These are phyloP conservation scores for Littorina saxatilis DNA, from an alignment of 1,140 invertebrate genomes.

Conservation along the genomic window DNA sequence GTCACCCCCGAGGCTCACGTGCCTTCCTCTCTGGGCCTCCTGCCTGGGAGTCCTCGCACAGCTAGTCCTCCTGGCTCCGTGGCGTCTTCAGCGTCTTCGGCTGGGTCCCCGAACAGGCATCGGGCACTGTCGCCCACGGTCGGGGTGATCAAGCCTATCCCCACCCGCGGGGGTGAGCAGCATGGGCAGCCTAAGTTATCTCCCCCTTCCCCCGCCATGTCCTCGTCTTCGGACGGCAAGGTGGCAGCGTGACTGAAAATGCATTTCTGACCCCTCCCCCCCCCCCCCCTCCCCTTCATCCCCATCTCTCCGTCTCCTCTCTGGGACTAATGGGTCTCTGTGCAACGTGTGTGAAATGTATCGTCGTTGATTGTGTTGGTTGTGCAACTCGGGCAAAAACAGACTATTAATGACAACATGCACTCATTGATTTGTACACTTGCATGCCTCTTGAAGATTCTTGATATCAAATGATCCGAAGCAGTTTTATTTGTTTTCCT, in stretches of 20 bases:
- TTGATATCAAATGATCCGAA: too few species aligned
- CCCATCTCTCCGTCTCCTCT: too few species aligned
- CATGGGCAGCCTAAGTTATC: constrained; percentile 19
- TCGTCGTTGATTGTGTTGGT: too few species aligned
- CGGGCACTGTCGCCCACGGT: neutral
- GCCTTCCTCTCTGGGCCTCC: constrained; percentile 25
- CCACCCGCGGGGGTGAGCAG: constrained; percentile 25
- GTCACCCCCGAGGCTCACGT: constrained; percentile 34
- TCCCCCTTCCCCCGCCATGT: constrained; percentile 10
- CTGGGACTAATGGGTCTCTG: too few species aligned
- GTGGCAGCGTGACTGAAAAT: constrained; percentile 7
- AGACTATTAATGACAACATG: too few species aligned
- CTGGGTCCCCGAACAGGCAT: neutral
- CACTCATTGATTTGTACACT: too few species aligned
- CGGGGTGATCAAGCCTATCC: constrained; percentile 38
- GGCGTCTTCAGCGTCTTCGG: neutral
- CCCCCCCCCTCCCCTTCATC: too few species aligned
- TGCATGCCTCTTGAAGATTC: too few species aligned
- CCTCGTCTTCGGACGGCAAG: constrained; percentile 23
- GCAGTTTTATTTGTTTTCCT: too few species aligned
- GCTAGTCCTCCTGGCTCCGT: constrained; percentile 32
- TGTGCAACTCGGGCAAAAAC: too few species aligned
- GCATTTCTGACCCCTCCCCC: too few species aligned
- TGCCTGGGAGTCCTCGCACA: constrained; percentile 36
- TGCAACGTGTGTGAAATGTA: too few species aligned